Percentiles rank a stretch among this genome's conserved stretches.
Evolutionary conservation across 2,888 invertebrate genomes (phyloP).

Genomic region (Iphiclides podalirius): DNA sequence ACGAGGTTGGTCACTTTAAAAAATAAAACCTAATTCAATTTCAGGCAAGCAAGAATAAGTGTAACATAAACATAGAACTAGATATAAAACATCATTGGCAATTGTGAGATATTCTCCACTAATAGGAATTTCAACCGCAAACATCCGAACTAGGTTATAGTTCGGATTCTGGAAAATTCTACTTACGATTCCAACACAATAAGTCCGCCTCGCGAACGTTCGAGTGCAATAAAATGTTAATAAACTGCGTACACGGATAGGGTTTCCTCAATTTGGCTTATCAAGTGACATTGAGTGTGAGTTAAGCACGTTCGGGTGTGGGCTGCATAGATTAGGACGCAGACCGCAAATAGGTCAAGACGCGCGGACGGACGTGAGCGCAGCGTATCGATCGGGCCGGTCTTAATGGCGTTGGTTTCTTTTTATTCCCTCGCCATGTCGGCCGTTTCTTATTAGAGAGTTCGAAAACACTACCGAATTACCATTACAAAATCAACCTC

Average conservation of each 20-base stretch:
- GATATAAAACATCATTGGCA: too few species aligned
- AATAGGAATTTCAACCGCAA: too few species aligned
- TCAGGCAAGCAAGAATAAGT: too few species aligned
- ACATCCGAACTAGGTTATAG: too few species aligned
- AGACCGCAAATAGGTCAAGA: conserved; percentile 45
- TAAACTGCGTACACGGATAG: conserved; percentile 17
- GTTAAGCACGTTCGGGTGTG: conserved; percentile 45
- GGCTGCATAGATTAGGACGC: conserved; percentile 50
- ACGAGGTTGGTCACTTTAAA: too few species aligned
- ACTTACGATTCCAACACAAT: too few species aligned
- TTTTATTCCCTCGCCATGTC: background rate
- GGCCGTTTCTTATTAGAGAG: background rate
- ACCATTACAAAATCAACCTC: background rate
- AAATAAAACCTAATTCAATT: too few species aligned
- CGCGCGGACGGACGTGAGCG: conserved; percentile 25
- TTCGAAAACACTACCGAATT: background rate
- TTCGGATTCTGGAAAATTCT: too few species aligned
- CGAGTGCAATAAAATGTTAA: conserved; percentile 14
- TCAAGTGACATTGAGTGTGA: conserved; percentile 34
- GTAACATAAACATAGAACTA: too few species aligned
- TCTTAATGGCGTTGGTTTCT: conserved; percentile 13
- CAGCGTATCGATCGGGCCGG: conserved; percentile 18
- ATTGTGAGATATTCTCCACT: too few species aligned
- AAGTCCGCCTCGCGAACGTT: too few species aligned
- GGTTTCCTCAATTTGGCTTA: conserved; percentile 34